These are phyloP conservation scores for Hypotaenidia philippensis DNA, from an alignment of 2,797 vertebrate genomes.

Conservation along the genomic window DNA sequence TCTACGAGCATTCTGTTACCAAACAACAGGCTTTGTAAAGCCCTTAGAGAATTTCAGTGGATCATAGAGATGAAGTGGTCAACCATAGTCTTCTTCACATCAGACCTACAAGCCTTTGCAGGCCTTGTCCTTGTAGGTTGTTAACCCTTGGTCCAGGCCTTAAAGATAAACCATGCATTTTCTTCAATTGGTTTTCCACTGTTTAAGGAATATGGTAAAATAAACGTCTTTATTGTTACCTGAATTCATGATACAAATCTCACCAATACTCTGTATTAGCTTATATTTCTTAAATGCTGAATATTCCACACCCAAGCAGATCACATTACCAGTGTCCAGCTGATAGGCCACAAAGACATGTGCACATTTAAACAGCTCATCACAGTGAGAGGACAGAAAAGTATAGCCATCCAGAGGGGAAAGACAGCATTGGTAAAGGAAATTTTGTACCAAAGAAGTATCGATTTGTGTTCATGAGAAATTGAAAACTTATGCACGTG, in stretches of 20 bases:
- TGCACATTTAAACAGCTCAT: neutral
- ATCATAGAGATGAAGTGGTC: neutral
- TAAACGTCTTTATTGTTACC: neutral
- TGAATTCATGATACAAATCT: neutral
- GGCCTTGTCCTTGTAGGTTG: neutral
- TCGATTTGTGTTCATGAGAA: neutral
- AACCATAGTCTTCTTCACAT: neutral
- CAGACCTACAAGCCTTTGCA: neutral
- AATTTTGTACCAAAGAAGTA: neutral
- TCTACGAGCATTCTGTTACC: neutral
- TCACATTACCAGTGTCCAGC: neutral
- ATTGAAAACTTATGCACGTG: neutral
- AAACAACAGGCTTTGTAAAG: fast-evolving
- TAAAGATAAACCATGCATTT: neutral
- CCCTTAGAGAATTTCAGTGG: neutral
- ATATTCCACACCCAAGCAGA: neutral
- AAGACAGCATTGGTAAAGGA: neutral
- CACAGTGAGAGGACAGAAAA: neutral
- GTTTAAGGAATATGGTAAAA: neutral
- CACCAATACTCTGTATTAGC: neutral
- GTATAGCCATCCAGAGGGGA: neutral
- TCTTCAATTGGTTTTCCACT: neutral
- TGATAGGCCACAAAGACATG: neutral
- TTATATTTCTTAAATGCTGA: neutral
- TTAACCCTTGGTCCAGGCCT: neutral